Evolutionary conservation across 2,797 vertebrate species (phyloP).

Genomic region (Lutjanus argentimaculatus): DNA sequence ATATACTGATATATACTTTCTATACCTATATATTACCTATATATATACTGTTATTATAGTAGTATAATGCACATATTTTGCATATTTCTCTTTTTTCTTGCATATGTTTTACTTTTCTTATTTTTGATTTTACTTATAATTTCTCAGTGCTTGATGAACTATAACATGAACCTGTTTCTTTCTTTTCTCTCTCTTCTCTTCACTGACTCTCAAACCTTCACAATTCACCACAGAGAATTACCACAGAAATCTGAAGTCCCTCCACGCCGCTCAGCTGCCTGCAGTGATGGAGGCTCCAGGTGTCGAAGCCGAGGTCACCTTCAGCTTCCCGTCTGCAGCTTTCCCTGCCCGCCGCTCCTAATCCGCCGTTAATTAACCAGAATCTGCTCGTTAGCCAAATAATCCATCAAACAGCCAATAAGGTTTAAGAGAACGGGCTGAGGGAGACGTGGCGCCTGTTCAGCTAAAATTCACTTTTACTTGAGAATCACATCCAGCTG

Average conservation of each 20-base stretch:
- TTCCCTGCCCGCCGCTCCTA: conserved; percentile 2
- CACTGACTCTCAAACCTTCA: neutral
- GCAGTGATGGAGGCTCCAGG: conserved; percentile 8
- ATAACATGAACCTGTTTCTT: no score
- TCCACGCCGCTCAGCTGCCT: neutral
- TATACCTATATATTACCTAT: no score
- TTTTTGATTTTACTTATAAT: no score
- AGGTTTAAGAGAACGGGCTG: conserved; percentile 32
- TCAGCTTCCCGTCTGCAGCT: conserved; percentile 19
- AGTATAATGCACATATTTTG: no score
- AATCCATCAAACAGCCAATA: conserved; percentile 52
- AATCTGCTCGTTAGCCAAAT: conserved; percentile 48
- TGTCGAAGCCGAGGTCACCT: conserved; percentile 41
- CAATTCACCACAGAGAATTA: neutral
- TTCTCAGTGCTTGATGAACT: no score
- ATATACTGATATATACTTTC: no score
- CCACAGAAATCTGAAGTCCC: neutral
- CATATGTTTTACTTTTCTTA: no score
- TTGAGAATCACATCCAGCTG: neutral
- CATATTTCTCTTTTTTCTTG: no score
- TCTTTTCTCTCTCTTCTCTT: no score
- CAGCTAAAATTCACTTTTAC: neutral
- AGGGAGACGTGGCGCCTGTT: conserved; percentile 1
- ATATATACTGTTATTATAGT: no score
- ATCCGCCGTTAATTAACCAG: conserved; percentile 44